These are phyloP conservation scores for Elmis aenea DNA, from an alignment of 2,888 invertebrate species.

Conservation along the genomic window DNA sequence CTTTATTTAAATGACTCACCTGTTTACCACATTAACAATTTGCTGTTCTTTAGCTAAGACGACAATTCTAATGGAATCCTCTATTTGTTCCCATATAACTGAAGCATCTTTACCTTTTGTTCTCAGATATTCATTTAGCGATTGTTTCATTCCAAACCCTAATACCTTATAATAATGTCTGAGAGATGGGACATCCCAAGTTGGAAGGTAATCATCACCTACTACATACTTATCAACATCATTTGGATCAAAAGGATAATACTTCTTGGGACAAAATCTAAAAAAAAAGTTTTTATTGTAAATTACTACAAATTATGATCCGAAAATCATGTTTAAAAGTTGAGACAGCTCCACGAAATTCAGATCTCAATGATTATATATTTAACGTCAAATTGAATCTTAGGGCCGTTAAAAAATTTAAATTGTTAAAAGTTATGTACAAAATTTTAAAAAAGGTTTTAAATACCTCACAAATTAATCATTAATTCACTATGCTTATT, in stretches of 20 bases:
- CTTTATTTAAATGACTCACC: constrained; percentile 27
- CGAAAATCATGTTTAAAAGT: too few species aligned
- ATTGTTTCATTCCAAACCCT: constrained; percentile 79
- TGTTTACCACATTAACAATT: constrained; percentile 57
- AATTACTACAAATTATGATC: too few species aligned
- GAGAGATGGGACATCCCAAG: constrained; percentile 85
- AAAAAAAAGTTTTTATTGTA: constrained; percentile 26
- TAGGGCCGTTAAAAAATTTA: too few species aligned
- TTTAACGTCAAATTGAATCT: too few species aligned
- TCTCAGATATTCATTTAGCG: constrained; percentile 72
- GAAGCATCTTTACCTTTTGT: constrained; percentile 65
- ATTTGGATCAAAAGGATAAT: constrained; percentile 82
- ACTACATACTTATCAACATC: constrained; percentile 87
- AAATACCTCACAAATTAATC: too few species aligned
- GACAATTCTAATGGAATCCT: constrained; percentile 68
- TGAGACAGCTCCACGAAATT: too few species aligned
- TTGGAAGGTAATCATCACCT: constrained; percentile 88
- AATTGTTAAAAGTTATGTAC: too few species aligned
- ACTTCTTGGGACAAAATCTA: constrained; percentile 83
- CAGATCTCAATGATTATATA: too few species aligned
- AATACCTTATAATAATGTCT: constrained; percentile 63
- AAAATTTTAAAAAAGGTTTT: too few species aligned
- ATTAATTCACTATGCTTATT: too few species aligned
- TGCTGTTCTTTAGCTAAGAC: constrained; percentile 66
- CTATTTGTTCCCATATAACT: constrained; percentile 74